phyloP scores from a whole-genome alignment of 2,888 invertebrate species.

The Hirtodrosophila confusa region DNA sequence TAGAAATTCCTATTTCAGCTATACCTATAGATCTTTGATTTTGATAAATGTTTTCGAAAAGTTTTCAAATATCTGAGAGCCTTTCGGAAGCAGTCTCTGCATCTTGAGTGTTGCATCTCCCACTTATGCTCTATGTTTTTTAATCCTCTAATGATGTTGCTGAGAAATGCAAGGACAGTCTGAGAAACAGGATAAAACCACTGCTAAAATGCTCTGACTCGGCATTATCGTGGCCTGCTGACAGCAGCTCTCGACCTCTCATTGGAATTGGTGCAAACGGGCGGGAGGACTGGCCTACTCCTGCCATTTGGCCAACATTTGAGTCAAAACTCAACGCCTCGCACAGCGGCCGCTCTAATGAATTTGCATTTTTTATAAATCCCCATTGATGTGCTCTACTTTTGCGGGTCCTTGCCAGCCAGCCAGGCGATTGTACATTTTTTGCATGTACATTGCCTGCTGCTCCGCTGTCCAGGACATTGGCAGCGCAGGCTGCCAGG shows the following conservation, averaged over 20 bases:
- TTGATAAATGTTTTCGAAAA: too few relatives aligned
- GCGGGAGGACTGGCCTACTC: constrained; percentile 7
- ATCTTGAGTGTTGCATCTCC: too few relatives aligned
- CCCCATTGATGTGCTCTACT: constrained; percentile 75
- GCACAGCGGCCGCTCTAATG: constrained; percentile 66
- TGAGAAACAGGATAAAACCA: constrained; percentile 4
- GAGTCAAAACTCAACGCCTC: constrained; percentile 51
- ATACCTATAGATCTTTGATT: too few relatives aligned
- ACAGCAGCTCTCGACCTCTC: constrained; percentile 9
- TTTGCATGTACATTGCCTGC: constrained; percentile 17
- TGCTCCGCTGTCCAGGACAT: constrained; percentile 19
- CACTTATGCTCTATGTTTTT: constrained; percentile 23
- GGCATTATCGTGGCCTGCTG: constrained; percentile 59
- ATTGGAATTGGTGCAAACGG: constrained; percentile 36
- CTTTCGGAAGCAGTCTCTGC: too few relatives aligned
- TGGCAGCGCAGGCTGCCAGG: constrained; percentile 34
- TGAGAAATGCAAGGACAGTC: constrained; percentile 16
- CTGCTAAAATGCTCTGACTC: constrained; percentile 47
- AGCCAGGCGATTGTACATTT: constrained; percentile 59
- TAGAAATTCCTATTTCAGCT: too few relatives aligned
- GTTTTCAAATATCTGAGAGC: too few relatives aligned
- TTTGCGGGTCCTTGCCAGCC: constrained; percentile 42
- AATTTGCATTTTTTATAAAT: constrained; percentile 79
- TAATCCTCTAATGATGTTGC: constrained; percentile 72
- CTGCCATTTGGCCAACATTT: constrained; percentile 33